These are phyloP conservation scores for Thalassoma bifasciatum DNA, from an alignment of 2,113 vertebrate genomes.

Conservation along the genomic window DNA sequence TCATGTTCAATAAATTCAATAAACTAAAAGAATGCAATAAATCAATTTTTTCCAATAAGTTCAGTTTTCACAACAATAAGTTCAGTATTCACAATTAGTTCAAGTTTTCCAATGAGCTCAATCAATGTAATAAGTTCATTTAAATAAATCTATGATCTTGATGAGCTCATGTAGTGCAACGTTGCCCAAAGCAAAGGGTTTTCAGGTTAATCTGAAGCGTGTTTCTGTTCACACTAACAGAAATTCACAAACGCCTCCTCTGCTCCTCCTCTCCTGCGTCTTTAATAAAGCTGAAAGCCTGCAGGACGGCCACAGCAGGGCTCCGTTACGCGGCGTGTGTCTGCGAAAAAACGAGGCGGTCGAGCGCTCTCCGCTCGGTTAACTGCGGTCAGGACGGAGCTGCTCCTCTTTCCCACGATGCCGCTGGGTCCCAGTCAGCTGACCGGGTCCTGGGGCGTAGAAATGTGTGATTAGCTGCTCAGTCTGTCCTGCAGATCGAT, in stretches of 20 bases:
- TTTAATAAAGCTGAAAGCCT: slow-evolving; percentile 63
- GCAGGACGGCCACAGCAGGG: slow-evolving; percentile 17
- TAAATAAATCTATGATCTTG: too few relatives aligned
- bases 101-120: too few relatives aligned
- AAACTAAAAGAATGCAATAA: too few relatives aligned
- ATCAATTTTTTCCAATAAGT: too few relatives aligned
- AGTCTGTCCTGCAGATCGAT: slow-evolving; percentile 22
- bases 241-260: background rate
- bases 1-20: too few relatives aligned
- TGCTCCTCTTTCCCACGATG: slow-evolving; percentile 60
- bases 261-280: background rate
- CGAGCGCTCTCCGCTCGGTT: slow-evolving; percentile 11
- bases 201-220: background rate
- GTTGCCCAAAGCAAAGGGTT: too few relatives aligned
- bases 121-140: too few relatives aligned
- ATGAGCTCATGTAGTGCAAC: too few relatives aligned
- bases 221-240: background rate
- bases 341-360: slow-evolving; percentile 1
- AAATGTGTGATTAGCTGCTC: slow-evolving; percentile 43
- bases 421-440: slow-evolving; percentile 48
- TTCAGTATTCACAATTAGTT: too few relatives aligned
- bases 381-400: slow-evolving; percentile 27
- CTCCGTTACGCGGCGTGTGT: slow-evolving; percentile 41
- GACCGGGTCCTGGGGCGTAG: slow-evolving; percentile 35
- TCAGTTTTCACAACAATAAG: too few relatives aligned